Conservation (phyloP, 1,140 invertebrate genomes). For the Heliothis virescens region DNA sequence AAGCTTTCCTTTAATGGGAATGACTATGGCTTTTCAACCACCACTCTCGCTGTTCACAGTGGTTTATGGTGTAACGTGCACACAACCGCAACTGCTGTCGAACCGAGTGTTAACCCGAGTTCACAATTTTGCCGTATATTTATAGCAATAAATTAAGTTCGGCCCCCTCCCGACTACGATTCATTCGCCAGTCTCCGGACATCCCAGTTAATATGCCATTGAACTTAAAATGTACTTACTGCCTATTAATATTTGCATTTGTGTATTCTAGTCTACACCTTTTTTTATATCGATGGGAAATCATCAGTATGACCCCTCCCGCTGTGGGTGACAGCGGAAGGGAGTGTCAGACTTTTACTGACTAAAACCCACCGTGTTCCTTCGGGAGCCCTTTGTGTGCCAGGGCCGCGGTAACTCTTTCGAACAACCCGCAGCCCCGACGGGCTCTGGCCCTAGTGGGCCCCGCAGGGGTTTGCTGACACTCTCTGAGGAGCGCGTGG, state of each 20-base stretch:
- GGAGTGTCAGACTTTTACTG: no score
- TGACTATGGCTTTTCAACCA: background rate
- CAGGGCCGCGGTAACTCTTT: no score
- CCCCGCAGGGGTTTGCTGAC: no score
- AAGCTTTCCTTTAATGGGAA: background rate
- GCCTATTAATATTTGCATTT: background rate
- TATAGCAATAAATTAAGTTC: background rate
- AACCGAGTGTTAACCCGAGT: no score
- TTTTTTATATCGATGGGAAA: no score
- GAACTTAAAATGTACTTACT: background rate
- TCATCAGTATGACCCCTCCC: no score
- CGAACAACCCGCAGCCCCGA: no score
- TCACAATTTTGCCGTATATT: constrained; percentile 1
- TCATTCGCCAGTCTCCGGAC: constrained; percentile 5
- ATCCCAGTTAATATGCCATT: constrained; percentile 5
- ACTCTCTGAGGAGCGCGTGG: no score
- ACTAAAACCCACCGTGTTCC: no score
- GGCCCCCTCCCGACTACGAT: background rate
- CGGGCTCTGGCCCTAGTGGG: no score
- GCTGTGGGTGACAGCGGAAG: no score
- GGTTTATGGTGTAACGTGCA: background rate
- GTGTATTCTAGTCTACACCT: background rate
- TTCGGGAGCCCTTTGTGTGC: no score
- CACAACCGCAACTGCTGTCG: constrained; percentile 2
- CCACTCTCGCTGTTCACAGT: constrained; percentile 1